Base-by-base conservation (phyloP, 2,797 vertebrate species). In the Neostethus bicornis region DNA sequence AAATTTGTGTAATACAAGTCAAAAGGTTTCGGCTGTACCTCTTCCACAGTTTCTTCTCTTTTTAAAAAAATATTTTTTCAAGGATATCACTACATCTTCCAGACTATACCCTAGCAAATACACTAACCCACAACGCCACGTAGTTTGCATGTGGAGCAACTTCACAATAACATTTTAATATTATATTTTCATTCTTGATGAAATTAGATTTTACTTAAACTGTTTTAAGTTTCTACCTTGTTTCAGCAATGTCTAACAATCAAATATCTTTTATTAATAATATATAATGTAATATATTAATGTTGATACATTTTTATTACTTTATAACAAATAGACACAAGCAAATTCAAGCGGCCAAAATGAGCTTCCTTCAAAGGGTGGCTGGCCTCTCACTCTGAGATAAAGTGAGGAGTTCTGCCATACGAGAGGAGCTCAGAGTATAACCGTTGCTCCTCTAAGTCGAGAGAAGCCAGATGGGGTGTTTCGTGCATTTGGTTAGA, bases 1-100 rank as follows among this genome's bases (percentile, higher is more conserved):
- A 93, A 92, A 92, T 92, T 88, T 91, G 86, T 85, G 77, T 80
- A 76, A 85, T 70, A 77, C 66, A 79, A 87, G 79, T 90, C 89
- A 86, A 87, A 89, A 86, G 84, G 83, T 81, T 87, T 80, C 78
- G 74, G 58, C 67, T 77, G 65, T 62, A 46, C 66, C 49, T 59
- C 66, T 57, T 79, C 66, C 72, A 34, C 14, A 4, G 34, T 34
- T 53, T 60, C 24, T 75, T 75, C 84, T 76, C 52, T 24, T 49
- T 70, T 46, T 66, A n/a, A n/a, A n/a, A n/a, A n/a, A n/a, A n/a
- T n/a, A n/a, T 61, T 77, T 84, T 62, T 72, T 65, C 64, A 63
- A 53, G 28, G 55, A 37, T 37, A 61, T 41, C 77, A 70, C 61
- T 57, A 56, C 57, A 49, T 42, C 11, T 57, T 69, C 67, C 21